These are phyloP conservation scores for Tethya wilhelma DNA, from an alignment of 37 sponge, comb jelly and placozoan species.

Conservation along the genomic window DNA sequence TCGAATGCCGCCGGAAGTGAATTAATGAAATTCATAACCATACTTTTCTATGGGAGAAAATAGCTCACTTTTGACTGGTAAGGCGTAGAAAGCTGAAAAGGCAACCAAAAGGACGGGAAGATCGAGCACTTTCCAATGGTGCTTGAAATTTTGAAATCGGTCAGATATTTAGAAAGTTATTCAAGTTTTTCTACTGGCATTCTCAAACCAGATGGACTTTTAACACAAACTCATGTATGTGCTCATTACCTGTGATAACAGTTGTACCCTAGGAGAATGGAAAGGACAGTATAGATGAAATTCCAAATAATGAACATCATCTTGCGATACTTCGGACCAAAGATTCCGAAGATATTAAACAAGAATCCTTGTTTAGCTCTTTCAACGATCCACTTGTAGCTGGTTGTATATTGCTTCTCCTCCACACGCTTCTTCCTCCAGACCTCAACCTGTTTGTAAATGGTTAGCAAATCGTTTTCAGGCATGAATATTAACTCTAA, in stretches of 20 bases:
- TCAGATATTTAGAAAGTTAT: too few species aligned
- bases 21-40: too few species aligned
- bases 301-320: conserved; percentile 39
- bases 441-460: conserved; percentile 27
- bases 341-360: neutral
- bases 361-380: conserved; percentile 17
- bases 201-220: too few species aligned
- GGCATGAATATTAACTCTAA: too few species aligned
- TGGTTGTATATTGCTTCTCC: conserved; percentile 24
- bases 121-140: too few species aligned
- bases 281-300: conserved; percentile 30
- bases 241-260: conserved; percentile 27
- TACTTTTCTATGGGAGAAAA: too few species aligned
- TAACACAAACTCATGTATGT: neutral
- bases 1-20: too few species aligned
- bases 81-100: too few species aligned
- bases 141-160: too few species aligned
- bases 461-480: neutral
- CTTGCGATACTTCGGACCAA: conserved; percentile 42
- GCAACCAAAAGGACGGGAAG: too few species aligned
- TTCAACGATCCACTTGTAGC: conserved; percentile 40
- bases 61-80: too few species aligned
- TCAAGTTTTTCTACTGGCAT: too few species aligned
- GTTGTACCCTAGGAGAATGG: conserved; percentile 18
- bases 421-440: conserved; percentile 26